Evolutionary conservation across 2,113 vertebrate genomes (phyloP).

Genomic region (Pomatorhinus ruficollis): DNA sequence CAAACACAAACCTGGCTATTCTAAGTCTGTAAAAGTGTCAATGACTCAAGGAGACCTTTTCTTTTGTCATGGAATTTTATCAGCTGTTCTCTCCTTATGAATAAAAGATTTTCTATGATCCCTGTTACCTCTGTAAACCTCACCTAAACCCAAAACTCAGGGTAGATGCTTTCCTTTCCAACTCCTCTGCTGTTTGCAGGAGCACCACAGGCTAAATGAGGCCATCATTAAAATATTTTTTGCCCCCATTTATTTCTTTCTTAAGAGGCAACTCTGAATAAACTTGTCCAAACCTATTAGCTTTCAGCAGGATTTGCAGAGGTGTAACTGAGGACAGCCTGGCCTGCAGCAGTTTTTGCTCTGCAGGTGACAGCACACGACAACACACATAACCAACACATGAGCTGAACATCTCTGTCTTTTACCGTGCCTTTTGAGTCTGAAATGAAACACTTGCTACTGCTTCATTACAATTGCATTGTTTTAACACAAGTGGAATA

Average conservation of each 20-base stretch:
- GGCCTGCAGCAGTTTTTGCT: neutral
- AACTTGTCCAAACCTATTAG: slow-evolving; percentile 13
- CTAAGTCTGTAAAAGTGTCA: neutral
- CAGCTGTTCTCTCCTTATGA: neutral
- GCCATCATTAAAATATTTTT: neutral
- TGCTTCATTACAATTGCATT: neutral
- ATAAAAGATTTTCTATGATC: neutral
- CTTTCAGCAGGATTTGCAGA: neutral
- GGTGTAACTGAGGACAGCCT: neutral
- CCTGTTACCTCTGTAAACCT: neutral
- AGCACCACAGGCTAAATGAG: neutral
- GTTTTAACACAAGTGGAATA: neutral
- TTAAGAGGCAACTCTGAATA: neutral
- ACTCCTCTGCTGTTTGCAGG: neutral
- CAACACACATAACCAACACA: neutral
- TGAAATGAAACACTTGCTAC: neutral
- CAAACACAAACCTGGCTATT: neutral
- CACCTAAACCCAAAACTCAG: neutral
- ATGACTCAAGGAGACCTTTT: neutral
- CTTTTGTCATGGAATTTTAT: neutral
- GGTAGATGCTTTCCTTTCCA: neutral
- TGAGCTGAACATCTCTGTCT: neutral
- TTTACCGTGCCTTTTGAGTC: neutral
- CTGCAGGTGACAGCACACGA: neutral
- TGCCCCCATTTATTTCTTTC: neutral